Evolutionary conservation across 92 coral and sea anemone genomes (phyloP), one percentile per base, ranked within the genome.

Genomic region (Ricordea florida): DNA sequence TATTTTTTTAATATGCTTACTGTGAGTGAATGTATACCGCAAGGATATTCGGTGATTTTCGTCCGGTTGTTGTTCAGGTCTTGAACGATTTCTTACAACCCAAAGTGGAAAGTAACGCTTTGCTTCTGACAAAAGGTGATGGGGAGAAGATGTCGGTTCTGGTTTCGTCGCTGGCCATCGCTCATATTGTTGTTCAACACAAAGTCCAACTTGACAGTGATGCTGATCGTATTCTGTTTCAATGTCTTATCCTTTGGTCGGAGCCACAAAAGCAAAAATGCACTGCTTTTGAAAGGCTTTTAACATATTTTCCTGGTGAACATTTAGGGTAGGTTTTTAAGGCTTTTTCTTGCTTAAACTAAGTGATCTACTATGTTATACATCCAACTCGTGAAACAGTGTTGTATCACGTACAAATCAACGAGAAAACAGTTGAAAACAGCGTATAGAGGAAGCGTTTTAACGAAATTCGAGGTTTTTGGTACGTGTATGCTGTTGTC

Each of bases 111-210:
- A 40, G 53, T 31, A 69, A 69, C 41, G 51, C 76, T 3, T 10
- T 26, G 16, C 51, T 27, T 52, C 48, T 11, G 11, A 0, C 62
- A 69, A 17, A 16, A 0, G 49, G 5, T 26, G 23, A 45, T 33
- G 74, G 17, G 36, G 1, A 15, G 13, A 13, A 5, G 3, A 35
- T 13, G 0, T 27, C 0, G 20, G 26, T 69, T 15, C 49, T 69
- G 25, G 76, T 69, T 8, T 69, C 76, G 20, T 51, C 76, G 26
- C 49, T 35, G 17, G 76, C 76, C 25, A 69, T 51, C 53, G 50
- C 22, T 2, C 0, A 51, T 27, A 30, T 23, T 24, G 16, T 69
- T 36, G 0, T 2, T 24, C 7, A 26, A 32, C 51, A 51, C 28
- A n/a, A 52, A 15, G 63, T 51, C 26, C 20, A 0, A 37, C 62